A percentile compares a stretch with the other conserved stretches of the same genome.
Conservation (phyloP, 2,888 invertebrate species). For the Troides oblongomaculatus region DNA sequence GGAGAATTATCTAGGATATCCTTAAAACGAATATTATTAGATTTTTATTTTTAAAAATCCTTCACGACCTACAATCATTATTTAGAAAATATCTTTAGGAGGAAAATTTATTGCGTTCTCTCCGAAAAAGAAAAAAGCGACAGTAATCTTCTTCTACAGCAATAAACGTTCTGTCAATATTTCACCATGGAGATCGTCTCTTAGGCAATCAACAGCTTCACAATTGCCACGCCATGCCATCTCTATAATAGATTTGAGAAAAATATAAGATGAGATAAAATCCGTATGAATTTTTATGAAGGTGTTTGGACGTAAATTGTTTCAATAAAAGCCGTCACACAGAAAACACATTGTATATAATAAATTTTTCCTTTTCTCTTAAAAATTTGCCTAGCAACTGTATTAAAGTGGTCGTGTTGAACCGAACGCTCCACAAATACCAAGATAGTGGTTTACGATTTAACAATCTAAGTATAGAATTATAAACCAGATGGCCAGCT, state of each 20-base stretch:
- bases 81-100: too few species aligned
- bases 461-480: constrained; percentile 79
- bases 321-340: neutral
- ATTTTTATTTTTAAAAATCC: too few species aligned
- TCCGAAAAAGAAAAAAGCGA: neutral
- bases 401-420: constrained; percentile 40
- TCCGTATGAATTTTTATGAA: constrained; percentile 43
- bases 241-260: constrained; percentile 40
- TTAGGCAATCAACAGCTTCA: constrained; percentile 9
- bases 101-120: too few species aligned
- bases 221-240: neutral
- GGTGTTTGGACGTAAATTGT: neutral
- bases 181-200: constrained; percentile 11
- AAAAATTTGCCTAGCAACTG: neutral
- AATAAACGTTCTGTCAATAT: neutral
- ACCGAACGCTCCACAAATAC: constrained; percentile 57
- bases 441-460: constrained; percentile 74
- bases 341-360: constrained; percentile 1
- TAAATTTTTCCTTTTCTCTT: neutral
- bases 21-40: too few species aligned
- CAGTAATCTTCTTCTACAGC: neutral
- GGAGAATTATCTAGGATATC: too few species aligned
- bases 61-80: too few species aligned
- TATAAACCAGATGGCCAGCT: constrained; percentile 78
- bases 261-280: constrained; percentile 60